A percentile compares a stretch with the other conserved stretches of the same genome.
These are phyloP conservation scores for Lepisosteus osseus DNA, from an alignment of 2,113 vertebrate species.

Conservation along the genomic window DNA sequence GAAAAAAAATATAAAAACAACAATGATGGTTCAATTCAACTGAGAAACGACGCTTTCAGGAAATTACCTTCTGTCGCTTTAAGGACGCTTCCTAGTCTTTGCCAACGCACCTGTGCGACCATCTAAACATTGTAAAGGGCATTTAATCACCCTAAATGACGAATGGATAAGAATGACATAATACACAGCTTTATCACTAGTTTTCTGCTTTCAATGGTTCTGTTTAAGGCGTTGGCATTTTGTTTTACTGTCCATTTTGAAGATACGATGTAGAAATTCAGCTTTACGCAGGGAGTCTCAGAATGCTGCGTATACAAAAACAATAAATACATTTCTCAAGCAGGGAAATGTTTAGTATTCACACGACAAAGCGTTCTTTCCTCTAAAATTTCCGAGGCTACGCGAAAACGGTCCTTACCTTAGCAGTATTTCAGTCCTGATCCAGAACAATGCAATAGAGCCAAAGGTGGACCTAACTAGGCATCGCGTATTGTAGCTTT, in stretches of 20 bases:
- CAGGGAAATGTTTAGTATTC: background rate
- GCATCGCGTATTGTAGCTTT: constrained; percentile 19
- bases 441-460: constrained; percentile 9
- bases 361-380: background rate
- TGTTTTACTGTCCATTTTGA: background rate
- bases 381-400: background rate
- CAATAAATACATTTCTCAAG: too few relatives aligned
- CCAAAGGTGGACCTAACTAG: constrained; percentile 12
- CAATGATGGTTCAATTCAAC: too few relatives aligned
- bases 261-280: constrained; percentile 2
- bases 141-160: background rate
- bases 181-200: too few relatives aligned
- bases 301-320: too few relatives aligned
- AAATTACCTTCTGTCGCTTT: constrained; percentile 19
- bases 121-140: constrained; percentile 4
- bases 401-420: constrained; percentile 17
- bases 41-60: too few relatives aligned
- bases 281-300: background rate
- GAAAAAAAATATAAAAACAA: too few relatives aligned
- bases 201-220: background rate
- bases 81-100: constrained; percentile 20
- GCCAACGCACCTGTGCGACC: constrained; percentile 33
- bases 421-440: constrained; percentile 4
- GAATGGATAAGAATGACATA: background rate
- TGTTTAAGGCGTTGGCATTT: constrained; percentile 3